These are phyloP conservation scores for Mimas tiliae DNA, from an alignment of 2,888 invertebrate genomes.

Conservation along the genomic window DNA sequence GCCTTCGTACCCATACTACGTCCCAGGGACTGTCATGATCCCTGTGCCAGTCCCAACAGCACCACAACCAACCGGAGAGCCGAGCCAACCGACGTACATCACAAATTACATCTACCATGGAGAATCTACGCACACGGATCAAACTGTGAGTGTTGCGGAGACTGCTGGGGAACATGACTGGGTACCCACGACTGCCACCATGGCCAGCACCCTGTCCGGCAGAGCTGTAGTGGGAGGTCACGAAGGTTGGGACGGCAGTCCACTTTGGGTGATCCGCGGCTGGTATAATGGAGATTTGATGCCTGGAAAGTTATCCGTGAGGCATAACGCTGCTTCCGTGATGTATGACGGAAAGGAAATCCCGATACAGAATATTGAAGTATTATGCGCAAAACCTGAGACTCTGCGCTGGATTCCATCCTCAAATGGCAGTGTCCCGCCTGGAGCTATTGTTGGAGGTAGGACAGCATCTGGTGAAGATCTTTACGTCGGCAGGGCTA, in stretches of 20 bases:
- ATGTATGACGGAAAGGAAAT: constrained; percentile 73
- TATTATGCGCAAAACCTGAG: constrained; percentile 67
- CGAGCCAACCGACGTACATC: constrained; percentile 65
- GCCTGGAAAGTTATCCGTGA: constrained; percentile 76
- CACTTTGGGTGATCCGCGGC: constrained; percentile 76
- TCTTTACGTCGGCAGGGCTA: constrained; percentile 83
- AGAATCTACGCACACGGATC: constrained; percentile 48
- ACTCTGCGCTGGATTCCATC: constrained; percentile 81
- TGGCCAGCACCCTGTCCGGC: constrained; percentile 63
- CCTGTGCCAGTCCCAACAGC: constrained; percentile 56
- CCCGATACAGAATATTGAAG: constrained; percentile 76
- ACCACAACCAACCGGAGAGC: constrained; percentile 36
- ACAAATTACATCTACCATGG: constrained; percentile 79
- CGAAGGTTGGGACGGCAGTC: constrained; percentile 80
- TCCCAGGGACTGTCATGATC: constrained; percentile 71
- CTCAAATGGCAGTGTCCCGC: constrained; percentile 80
- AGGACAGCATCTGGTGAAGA: constrained; percentile 76
- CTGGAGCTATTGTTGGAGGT: constrained; percentile 83
- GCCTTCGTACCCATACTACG: constrained; percentile 62
- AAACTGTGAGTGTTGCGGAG: constrained; percentile 64
- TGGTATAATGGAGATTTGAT: constrained; percentile 77
- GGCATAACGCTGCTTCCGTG: constrained; percentile 72
- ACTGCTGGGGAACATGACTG: constrained; percentile 72
- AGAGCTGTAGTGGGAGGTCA: constrained; percentile 76
- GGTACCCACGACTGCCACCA: constrained; percentile 70